phyloP scores from a whole-genome alignment of 2,797 vertebrate species.

The Paratrypauchen microcephalus region DNA sequence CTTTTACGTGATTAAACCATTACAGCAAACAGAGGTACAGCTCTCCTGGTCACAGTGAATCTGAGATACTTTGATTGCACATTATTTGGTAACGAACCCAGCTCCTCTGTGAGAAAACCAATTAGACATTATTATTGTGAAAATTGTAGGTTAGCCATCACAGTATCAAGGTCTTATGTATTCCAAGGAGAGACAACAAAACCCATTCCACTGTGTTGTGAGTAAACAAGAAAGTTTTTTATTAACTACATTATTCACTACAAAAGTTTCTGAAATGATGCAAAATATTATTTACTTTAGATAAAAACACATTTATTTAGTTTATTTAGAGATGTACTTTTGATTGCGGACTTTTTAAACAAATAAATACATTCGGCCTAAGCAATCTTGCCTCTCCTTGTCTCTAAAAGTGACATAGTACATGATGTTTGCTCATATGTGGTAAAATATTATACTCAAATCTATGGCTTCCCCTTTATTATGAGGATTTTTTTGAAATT shows the following conservation, averaged over 20 bases:
- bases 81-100: conserved; percentile 37
- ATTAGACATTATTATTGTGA: background rate
- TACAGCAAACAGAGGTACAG: conserved; percentile 37
- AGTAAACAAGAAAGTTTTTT: background rate
- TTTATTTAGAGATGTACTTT: too few species aligned
- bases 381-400: too few species aligned
- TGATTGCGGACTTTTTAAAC: too few species aligned
- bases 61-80: conserved; percentile 37
- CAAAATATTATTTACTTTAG: too few species aligned
- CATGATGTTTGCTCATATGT: too few species aligned
- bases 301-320: too few species aligned
- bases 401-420: too few species aligned
- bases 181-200: background rate
- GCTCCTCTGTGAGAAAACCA: conserved; percentile 4
- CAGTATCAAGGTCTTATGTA: background rate
- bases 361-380: too few species aligned
- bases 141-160: background rate
- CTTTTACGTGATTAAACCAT: conserved; percentile 40
- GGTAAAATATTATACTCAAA: too few species aligned
- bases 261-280: background rate
- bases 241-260: background rate
- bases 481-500: too few species aligned
- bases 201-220: background rate
- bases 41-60: background rate
- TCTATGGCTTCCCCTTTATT: too few species aligned